These are phyloP conservation scores for Apodemia mormo DNA, from an alignment of 2,888 invertebrate genomes.

Conservation along the genomic window DNA sequence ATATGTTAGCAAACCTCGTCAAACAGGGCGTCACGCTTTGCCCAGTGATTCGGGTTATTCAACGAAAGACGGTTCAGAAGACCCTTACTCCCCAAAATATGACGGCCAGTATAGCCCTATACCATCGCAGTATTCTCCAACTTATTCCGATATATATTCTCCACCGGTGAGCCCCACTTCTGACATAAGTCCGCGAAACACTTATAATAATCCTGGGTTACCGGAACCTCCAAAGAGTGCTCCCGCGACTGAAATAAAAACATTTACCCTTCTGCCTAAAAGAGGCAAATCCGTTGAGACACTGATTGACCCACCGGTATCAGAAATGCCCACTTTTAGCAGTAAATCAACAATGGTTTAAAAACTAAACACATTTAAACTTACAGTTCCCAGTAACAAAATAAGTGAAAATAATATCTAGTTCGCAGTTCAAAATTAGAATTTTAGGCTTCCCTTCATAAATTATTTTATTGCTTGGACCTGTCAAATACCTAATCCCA, in stretches of 20 bases:
- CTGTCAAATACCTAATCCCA: conserved; percentile 34
- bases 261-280: conserved; percentile 67
- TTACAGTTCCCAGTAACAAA: not conserved
- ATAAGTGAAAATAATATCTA: not conserved
- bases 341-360: conserved; percentile 77
- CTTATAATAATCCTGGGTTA: conserved; percentile 62
- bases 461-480: not conserved
- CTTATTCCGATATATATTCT: conserved; percentile 77
- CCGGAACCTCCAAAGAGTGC: conserved; percentile 71
- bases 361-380: not conserved
- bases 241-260: conserved; percentile 65
- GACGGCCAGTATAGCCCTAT: conserved; percentile 70
- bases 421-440: not conserved
- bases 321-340: conserved; percentile 65
- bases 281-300: conserved; percentile 73
- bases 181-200: conserved; percentile 67
- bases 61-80: conserved; percentile 69
- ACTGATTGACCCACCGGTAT: conserved; percentile 65
- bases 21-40: conserved; percentile 81
- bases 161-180: conserved; percentile 74
- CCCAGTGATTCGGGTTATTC: conserved; percentile 76
- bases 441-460: not conserved
- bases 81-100: conserved; percentile 66
- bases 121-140: conserved; percentile 71
- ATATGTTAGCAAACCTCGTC: conserved; percentile 81